Conservation (phyloP, 1,140 invertebrate genomes). For the Megalonaias nervosa region DNA sequence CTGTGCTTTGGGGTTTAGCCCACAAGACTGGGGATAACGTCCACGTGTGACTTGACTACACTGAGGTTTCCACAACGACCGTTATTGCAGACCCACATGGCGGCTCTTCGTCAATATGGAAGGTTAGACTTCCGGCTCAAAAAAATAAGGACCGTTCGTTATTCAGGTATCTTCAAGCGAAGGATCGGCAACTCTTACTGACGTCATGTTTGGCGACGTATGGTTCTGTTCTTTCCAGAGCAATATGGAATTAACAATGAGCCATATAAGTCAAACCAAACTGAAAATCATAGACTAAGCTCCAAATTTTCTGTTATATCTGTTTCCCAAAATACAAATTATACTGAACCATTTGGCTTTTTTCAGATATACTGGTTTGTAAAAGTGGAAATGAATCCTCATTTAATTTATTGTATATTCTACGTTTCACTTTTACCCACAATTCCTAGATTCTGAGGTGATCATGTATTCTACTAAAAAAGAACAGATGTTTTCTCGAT, state of each 20-base stretch:
- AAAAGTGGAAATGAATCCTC: no score
- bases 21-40: neutral
- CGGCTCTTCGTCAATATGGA: conserved; percentile 16
- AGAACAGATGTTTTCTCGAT: no score
- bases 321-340: no score
- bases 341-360: no score
- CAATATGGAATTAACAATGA: conserved; percentile 56
- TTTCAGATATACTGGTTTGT: no score
- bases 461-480: no score
- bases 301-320: no score
- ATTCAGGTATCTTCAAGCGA: conserved; percentile 28
- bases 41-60: neutral
- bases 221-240: conserved; percentile 67
- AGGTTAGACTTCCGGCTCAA: conserved; percentile 8
- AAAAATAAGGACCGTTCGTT: conserved; percentile 15
- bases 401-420: no score
- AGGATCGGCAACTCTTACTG: conserved; percentile 24
- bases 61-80: no score
- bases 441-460: no score
- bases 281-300: no score
- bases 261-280: conserved; percentile 29
- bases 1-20: conserved; percentile 55
- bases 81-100: conserved; percentile 11
- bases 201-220: conserved; percentile 65
- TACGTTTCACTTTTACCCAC: no score